Base-by-base conservation (phyloP, 2,113 vertebrate genomes). In the Balaeniceps rex region DNA sequence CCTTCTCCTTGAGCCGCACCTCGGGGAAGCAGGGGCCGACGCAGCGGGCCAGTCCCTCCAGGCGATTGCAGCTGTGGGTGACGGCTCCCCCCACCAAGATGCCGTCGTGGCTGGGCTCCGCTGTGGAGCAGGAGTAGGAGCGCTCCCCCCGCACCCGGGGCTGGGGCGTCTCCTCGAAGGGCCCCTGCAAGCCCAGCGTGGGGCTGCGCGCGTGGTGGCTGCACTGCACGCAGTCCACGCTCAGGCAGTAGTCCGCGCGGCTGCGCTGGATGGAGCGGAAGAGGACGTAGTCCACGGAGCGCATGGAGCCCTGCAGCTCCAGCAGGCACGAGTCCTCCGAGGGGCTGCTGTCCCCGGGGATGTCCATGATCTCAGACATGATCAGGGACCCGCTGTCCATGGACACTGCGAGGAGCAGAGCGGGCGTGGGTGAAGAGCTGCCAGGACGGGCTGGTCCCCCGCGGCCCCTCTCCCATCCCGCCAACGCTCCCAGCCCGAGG, bases 271-370 rank as follows among this genome's bases (percentile, higher is more conserved):
- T 98, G 68, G 98, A 98, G 63, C 99, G 98, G 96, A 99, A 98
- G 51, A 98, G 98, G 63, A 99, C 97, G 36, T 98, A 99, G 65
- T 99, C 99, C 3, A 99, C 97, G 1, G 98, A 98, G 87, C 98
- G 98, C 54, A 97, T 95, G 9, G 98, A 98, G 52, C 98, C 98
- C 78, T 98, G 98, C 40, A 99, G 98, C 97, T 99, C 99, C 98
- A 99, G 95, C 94, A 99, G 98, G 94, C 99, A 99, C 0, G 99
- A 99, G 97, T 99, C 99, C 96, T 99, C 99, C 0, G 99, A 99
- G 0, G 99, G 99, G 87, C 99, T 99, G 83, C 99, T 99, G 96
- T 99, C 99, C 13, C 99, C 99, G 0, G 99, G 98, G 93, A 99
- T 99, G 97, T 99, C 99, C 65, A 99, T 98, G 46, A 99, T 99